These are phyloP conservation scores for Microcebus ravelobensis DNA, from an alignment of 2,113 vertebrate species.

Conservation along the genomic window DNA sequence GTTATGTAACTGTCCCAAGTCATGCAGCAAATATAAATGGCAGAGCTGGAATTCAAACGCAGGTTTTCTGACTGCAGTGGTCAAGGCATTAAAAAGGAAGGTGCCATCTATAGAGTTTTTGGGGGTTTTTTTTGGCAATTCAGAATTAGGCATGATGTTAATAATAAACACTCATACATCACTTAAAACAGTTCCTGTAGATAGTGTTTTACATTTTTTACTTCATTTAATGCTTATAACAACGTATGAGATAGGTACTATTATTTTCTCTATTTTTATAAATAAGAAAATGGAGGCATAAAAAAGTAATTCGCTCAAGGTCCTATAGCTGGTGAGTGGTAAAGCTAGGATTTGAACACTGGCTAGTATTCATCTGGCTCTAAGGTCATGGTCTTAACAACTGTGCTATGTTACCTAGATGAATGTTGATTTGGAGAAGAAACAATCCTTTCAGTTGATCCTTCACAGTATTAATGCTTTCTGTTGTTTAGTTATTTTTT, in stretches of 20 bases:
- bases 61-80: neutral
- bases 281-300: neutral
- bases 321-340: neutral
- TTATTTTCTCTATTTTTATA: neutral
- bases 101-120: neutral
- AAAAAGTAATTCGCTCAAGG: neutral
- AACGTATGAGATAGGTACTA: neutral
- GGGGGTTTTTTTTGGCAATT: neutral
- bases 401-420: neutral
- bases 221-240: neutral
- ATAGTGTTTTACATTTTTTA: conserved; percentile 27
- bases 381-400: neutral
- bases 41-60: neutral
- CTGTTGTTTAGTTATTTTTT: neutral
- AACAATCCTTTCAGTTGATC: neutral
- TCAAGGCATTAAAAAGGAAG: neutral
- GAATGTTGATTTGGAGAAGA: neutral
- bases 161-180: neutral
- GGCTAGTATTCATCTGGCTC: neutral
- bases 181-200: neutral
- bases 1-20: neutral
- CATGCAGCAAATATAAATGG: neutral
- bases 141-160: neutral
- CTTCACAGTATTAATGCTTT: neutral
- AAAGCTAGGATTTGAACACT: neutral